phyloP scores from a whole-genome alignment of 2,113 vertebrate species.

The Chionomys nivalis region DNA sequence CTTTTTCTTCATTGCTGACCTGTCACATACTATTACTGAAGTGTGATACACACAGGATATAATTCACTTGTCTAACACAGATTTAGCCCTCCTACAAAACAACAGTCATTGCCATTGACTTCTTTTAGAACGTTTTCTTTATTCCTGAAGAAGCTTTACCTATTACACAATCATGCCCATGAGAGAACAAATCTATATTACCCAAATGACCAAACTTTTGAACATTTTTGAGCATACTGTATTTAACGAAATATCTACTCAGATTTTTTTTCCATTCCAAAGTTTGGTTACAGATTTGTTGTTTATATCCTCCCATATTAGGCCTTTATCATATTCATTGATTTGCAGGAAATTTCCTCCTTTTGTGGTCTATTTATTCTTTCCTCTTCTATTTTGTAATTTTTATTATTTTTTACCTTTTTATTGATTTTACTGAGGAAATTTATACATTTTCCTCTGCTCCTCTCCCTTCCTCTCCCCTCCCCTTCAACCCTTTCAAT shows the following conservation, averaged over 20 bases:
- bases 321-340: neutral
- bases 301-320: slow-evolving; percentile 19
- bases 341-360: neutral
- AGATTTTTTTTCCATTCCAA: slow-evolving; percentile 32
- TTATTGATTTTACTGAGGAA: too few species aligned
- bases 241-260: neutral
- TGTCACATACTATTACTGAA: neutral
- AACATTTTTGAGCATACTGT: neutral
- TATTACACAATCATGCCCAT: neutral
- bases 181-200: neutral
- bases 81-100: neutral
- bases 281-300: neutral
- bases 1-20: too few species aligned
- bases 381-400: neutral
- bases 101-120: neutral
- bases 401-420: too few species aligned
- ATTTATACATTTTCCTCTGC: too few species aligned
- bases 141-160: neutral
- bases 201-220: neutral
- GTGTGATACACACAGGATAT: neutral
- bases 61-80: neutral
- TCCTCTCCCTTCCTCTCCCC: too few species aligned
- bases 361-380: neutral
- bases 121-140: neutral
- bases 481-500: too few species aligned